Percentiles rank a stretch among this genome's conserved stretches.
These are phyloP conservation scores for Sebastes steindachneri DNA, from an alignment of 2,797 vertebrate genomes.

Conservation along the genomic window DNA sequence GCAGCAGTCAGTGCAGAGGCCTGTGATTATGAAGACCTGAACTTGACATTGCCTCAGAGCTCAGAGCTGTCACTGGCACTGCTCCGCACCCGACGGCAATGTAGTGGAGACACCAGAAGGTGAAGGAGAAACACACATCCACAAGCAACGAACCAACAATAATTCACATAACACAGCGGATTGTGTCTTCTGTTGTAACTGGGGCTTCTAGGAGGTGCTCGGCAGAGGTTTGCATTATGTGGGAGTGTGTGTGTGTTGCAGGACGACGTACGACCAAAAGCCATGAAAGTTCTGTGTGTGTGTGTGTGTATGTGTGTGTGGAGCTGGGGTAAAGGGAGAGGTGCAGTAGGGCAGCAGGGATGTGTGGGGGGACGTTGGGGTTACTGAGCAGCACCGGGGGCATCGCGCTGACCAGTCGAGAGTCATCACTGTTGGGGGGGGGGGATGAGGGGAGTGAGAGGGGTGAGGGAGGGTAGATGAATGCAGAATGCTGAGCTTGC, in stretches of 20 bases:
- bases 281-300: slow-evolving; percentile 32
- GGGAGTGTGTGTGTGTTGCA: slow-evolving; percentile 1
- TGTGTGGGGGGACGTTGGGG: slow-evolving; percentile 22
- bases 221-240: slow-evolving; percentile 59
- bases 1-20: background rate
- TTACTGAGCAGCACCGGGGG: slow-evolving; percentile 52
- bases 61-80: background rate
- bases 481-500: slow-evolving; percentile 80
- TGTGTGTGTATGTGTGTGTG: background rate
- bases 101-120: background rate
- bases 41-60: slow-evolving; percentile 33
- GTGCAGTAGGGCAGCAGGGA: slow-evolving; percentile 19
- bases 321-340: slow-evolving; percentile 22
- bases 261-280: background rate
- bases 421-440: slow-evolving; percentile 36
- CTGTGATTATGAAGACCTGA: slow-evolving; percentile 6
- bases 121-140: background rate
- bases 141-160: background rate
- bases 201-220: slow-evolving; percentile 56
- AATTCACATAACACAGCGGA: slow-evolving; percentile 18
- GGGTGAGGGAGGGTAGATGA: slow-evolving; percentile 54
- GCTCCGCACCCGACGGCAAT: background rate
- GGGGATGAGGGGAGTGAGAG: background rate
- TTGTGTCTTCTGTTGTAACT: slow-evolving; percentile 31
- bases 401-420: slow-evolving; percentile 64